Evolutionary conservation across 1,140 invertebrate genomes (phyloP).

Genomic region (Leptestheria dahalacensis): DNA sequence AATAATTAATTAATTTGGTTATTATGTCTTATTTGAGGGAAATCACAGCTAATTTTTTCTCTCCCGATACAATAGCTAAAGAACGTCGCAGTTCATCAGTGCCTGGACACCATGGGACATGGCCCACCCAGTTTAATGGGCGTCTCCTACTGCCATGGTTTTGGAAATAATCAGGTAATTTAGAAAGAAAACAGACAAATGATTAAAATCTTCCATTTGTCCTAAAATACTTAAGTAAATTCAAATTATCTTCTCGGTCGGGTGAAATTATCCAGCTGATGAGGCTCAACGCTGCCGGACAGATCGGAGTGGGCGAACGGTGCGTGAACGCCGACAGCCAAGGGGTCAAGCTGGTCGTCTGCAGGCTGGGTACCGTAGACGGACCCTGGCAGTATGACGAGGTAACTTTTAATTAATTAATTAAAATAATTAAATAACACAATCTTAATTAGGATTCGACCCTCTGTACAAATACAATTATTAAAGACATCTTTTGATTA

Average conservation of each 20-base stretch:
- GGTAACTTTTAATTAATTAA: slow-evolving; percentile 32
- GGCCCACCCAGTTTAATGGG: slow-evolving; percentile 69
- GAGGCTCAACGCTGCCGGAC: slow-evolving; percentile 81
- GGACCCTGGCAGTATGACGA: slow-evolving; percentile 83
- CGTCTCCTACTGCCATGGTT: slow-evolving; percentile 72
- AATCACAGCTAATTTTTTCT: too few relatives aligned
- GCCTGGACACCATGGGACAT: slow-evolving; percentile 80
- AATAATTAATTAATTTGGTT: slow-evolving; percentile 5
- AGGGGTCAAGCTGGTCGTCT: slow-evolving; percentile 73
- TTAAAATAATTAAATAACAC: too few relatives aligned
- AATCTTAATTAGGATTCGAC: too few relatives aligned
- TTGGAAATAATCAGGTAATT: slow-evolving; percentile 76
- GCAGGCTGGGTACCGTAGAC: slow-evolving; percentile 74
- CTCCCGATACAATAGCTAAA: too few relatives aligned
- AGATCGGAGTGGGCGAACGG: slow-evolving; percentile 85
- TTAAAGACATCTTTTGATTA: too few relatives aligned
- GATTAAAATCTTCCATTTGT: slow-evolving; percentile 72
- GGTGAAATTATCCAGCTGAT: slow-evolving; percentile 44
- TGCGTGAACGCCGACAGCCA: slow-evolving; percentile 79
- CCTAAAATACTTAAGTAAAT: slow-evolving; percentile 76
- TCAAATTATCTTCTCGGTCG: background rate
- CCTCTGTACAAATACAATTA: too few relatives aligned
- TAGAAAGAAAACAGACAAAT: too few relatives aligned
- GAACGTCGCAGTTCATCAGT: slow-evolving; percentile 57
- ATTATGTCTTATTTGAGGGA: slow-evolving; percentile 16